These are phyloP conservation scores for Scrobipalpa costella DNA, from an alignment of 2,888 invertebrate genomes.

Conservation along the genomic window DNA sequence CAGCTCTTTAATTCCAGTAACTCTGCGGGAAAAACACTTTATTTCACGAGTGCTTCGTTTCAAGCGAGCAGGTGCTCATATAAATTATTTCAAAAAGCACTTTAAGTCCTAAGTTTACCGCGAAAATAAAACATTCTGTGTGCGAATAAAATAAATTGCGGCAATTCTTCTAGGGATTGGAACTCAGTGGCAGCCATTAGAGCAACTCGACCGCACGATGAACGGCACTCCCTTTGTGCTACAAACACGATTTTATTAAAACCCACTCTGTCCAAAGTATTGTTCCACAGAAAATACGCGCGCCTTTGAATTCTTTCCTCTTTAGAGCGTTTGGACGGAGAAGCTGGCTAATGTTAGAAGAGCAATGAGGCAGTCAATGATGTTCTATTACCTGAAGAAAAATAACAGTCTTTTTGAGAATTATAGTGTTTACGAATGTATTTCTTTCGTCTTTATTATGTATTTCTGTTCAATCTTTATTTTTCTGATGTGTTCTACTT, in stretches of 20 bases:
- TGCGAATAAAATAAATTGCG: conserved; percentile 36
- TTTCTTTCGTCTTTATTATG: no score
- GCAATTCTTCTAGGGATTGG: conserved; percentile 33
- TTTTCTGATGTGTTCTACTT: no score
- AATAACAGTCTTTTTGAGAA: not conserved
- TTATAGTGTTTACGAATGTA: not conserved
- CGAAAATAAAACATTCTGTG: conserved; percentile 22
- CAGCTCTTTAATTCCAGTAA: conserved; percentile 12
- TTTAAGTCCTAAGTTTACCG: conserved; percentile 22
- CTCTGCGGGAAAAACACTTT: conserved; percentile 4
- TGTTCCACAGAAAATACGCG: conserved; percentile 30
- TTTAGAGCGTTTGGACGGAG: conserved; percentile 1
- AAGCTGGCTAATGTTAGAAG: conserved; percentile 11
- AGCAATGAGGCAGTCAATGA: not conserved
- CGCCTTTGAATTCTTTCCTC: conserved; percentile 25
- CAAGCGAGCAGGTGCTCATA: conserved; percentile 16
- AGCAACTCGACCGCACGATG: conserved; percentile 21
- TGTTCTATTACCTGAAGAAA: not conserved
- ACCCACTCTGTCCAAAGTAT: conserved; percentile 30
- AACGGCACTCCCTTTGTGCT: conserved; percentile 31
- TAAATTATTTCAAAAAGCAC: conserved; percentile 21
- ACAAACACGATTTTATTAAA: conserved; percentile 36
- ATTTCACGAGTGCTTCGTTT: conserved; percentile 19
- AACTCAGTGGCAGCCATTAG: conserved; percentile 31
- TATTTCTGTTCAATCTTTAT: no score